phyloP scores from a whole-genome alignment of 35 echinoderm and acorn worm genomes.

The Ptychodera flava region DNA sequence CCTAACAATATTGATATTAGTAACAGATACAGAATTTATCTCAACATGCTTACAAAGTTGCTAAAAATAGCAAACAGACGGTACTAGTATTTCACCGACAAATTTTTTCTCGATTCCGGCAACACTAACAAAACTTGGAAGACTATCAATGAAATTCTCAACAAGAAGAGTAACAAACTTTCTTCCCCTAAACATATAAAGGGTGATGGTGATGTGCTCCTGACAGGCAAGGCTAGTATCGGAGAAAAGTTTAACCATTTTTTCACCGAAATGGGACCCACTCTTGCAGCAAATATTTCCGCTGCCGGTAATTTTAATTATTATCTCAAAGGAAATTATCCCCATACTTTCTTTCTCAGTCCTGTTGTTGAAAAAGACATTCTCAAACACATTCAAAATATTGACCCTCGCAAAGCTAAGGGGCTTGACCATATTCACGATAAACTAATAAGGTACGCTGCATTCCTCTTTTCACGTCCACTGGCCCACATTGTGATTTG shows the following conservation, averaged over 20 bases:
- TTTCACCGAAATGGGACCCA: constrained; percentile 42
- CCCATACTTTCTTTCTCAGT: constrained; percentile 21
- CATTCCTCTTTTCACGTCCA: constrained; percentile 4
- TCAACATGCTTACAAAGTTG: not conserved
- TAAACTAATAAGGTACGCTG: constrained; percentile 25
- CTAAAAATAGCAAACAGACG: not conserved
- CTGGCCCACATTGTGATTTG: constrained; percentile 46
- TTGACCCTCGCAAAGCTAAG: constrained; percentile 1
- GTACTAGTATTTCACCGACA: not conserved
- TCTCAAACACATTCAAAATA: constrained; percentile 8
- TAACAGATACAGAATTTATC: not conserved
- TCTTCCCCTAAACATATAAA: not conserved
- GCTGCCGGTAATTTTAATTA: not conserved
- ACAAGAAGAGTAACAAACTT: not conserved
- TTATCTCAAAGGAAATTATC: not conserved
- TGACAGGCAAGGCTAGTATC: not conserved
- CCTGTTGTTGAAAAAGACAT: constrained; percentile 22
- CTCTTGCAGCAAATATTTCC: constrained; percentile 30
- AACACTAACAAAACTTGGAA: not conserved
- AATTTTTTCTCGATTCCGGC: too few relatives aligned
- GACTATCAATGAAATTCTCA: not conserved
- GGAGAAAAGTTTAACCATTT: constrained; percentile 43
- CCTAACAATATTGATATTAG: not conserved
- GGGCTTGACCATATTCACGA: constrained; percentile 8
- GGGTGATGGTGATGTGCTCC: not conserved